These are phyloP conservation scores for Deroplatys truncata DNA, from an alignment of 2,888 invertebrate species.

Conservation along the genomic window DNA sequence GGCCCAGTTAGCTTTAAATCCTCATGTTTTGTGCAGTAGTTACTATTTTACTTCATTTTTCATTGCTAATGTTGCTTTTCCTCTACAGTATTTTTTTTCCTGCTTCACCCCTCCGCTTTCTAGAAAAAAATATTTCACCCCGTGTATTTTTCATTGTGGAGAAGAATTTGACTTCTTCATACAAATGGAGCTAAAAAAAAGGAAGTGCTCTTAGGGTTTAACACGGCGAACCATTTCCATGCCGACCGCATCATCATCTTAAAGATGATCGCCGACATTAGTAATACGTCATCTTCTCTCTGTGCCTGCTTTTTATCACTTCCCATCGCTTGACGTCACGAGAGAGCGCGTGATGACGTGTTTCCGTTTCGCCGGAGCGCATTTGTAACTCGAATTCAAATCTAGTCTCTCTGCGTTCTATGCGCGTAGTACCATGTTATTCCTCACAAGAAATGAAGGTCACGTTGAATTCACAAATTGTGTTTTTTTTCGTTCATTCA, in stretches of 20 bases:
- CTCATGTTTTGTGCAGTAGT: not conserved
- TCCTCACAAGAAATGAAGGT: not conserved
- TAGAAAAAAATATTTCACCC: not conserved
- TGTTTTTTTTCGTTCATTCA: too few relatives aligned
- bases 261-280: slow-evolving; percentile 4
- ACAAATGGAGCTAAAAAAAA: not conserved
- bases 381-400: not conserved
- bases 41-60: not conserved
- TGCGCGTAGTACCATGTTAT: not conserved
- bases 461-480: too few relatives aligned
- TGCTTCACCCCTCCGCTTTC: not conserved
- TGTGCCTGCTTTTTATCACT: not conserved
- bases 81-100: not conserved
- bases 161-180: not conserved
- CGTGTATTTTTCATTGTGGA: not conserved
- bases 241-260: not conserved
- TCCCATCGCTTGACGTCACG: not conserved
- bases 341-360: not conserved
- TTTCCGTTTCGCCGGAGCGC: not conserved
- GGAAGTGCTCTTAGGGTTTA: not conserved
- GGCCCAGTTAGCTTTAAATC: not conserved
- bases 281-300: slow-evolving; percentile 2
- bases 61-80: not conserved
- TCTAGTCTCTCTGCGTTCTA: not conserved
- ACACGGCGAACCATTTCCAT: not conserved